These are phyloP conservation scores for Gonocerus acuteangulatus DNA, from an alignment of 2,888 invertebrate species.

Conservation along the genomic window DNA sequence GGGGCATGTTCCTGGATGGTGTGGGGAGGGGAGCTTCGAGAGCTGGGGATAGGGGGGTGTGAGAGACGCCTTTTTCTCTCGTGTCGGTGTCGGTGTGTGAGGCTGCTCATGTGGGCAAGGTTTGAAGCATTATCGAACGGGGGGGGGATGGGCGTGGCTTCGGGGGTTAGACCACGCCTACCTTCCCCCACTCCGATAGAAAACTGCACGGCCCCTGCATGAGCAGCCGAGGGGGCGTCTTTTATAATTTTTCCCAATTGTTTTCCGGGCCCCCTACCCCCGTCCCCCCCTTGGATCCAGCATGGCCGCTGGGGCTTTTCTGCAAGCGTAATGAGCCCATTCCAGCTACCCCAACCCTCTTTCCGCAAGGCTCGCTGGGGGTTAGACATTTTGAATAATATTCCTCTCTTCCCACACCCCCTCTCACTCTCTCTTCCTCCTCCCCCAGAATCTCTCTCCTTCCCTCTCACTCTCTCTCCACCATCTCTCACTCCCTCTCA, in stretches of 20 bases:
- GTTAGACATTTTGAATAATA: slow-evolving; percentile 34
- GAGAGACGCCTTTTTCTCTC: slow-evolving; percentile 10
- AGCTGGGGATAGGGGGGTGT: slow-evolving; percentile 1
- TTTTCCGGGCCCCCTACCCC: slow-evolving; percentile 28
- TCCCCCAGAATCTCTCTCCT: not conserved
- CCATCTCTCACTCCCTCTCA: not conserved
- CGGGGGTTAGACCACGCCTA: slow-evolving; percentile 29
- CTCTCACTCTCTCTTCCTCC: slow-evolving; percentile 10
- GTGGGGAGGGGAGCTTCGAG: not conserved
- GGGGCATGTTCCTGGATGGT: slow-evolving; percentile 11
- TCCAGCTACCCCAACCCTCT: slow-evolving; percentile 27
- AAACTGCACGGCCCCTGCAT: slow-evolving; percentile 27
- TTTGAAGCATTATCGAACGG: slow-evolving; percentile 27
- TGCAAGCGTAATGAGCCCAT: slow-evolving; percentile 33
- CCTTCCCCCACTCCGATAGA: slow-evolving; percentile 26
- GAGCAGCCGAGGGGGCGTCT: slow-evolving; percentile 25
- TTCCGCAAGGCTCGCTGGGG: slow-evolving; percentile 21
- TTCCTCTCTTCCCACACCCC: slow-evolving; percentile 23
- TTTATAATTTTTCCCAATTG: slow-evolving; percentile 34
- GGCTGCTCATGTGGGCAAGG: slow-evolving; percentile 25
- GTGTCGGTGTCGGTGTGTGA: slow-evolving; percentile 6
- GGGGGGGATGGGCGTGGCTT: slow-evolving; percentile 21
- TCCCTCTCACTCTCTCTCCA: not conserved
- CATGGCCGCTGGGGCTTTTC: slow-evolving; percentile 34
- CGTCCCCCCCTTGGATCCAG: slow-evolving; percentile 29